phyloP scores from a whole-genome alignment of 2,888 invertebrate species.

The Nebria brevicollis region DNA sequence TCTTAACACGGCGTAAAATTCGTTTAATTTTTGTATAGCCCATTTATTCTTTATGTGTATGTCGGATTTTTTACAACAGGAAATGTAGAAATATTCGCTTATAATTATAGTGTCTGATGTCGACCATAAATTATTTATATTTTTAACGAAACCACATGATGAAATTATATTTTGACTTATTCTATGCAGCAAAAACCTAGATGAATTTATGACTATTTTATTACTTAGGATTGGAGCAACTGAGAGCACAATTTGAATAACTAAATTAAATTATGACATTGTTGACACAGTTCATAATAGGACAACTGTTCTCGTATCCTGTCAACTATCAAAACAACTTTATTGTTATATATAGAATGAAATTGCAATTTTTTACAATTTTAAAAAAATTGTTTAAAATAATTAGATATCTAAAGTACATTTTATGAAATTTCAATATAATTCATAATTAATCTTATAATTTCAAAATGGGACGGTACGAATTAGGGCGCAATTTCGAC shows the following conservation, averaged over 20 bases:
- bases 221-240: neutral
- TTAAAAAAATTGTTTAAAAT: too few relatives aligned
- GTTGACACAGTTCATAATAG: neutral
- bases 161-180: neutral
- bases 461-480: too few relatives aligned
- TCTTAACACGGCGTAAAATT: neutral
- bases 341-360: neutral
- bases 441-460: too few relatives aligned
- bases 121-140: neutral
- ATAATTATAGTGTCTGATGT: neutral
- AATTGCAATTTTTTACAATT: neutral
- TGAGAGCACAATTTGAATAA: neutral
- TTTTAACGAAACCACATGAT: neutral
- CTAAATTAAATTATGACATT: neutral
- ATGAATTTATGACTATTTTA: neutral
- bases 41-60: neutral
- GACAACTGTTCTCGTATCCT: neutral
- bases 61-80: neutral
- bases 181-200: neutral
- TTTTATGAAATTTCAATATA: too few relatives aligned
- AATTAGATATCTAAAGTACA: too few relatives aligned
- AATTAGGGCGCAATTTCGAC: too few relatives aligned
- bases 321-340: conserved; percentile 1
- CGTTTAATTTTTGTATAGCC: neutral
- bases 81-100: neutral